Evolutionary conservation across 2,113 vertebrate genomes (phyloP).

Genomic region (Argyrosomus japonicus): DNA sequence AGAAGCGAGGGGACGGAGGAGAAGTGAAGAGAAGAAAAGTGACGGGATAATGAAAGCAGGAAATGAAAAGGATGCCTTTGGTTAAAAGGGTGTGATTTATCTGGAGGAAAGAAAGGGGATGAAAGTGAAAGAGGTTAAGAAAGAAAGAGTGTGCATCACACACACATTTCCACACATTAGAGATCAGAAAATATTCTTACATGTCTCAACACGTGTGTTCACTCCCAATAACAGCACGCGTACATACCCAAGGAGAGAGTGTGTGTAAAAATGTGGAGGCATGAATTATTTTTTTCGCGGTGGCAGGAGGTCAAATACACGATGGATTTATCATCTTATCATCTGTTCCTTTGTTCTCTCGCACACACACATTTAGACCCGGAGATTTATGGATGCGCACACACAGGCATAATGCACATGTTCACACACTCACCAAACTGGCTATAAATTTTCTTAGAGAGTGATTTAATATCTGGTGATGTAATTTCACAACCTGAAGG

Average conservation of each 20-base stretch:
- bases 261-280: not conserved
- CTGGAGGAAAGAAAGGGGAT: constrained; percentile 30
- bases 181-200: constrained; percentile 34
- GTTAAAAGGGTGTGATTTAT: constrained; percentile 52
- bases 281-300: not conserved
- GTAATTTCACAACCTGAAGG: constrained; percentile 16
- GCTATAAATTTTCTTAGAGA: constrained; percentile 6
- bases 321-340: constrained; percentile 39
- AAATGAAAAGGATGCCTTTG: constrained; percentile 42
- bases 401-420: not conserved
- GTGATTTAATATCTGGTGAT: constrained; percentile 33
- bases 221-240: constrained; percentile 17
- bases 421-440: constrained; percentile 5
- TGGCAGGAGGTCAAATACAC: constrained; percentile 33
- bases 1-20: constrained; percentile 14
- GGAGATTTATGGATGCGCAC: constrained; percentile 2
- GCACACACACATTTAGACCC: constrained; percentile 1
- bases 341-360: constrained; percentile 44
- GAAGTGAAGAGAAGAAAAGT: constrained; percentile 34
- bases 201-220: constrained; percentile 44
- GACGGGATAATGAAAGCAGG: constrained; percentile 33
- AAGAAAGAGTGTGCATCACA: not conserved
- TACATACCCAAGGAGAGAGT: not conserved
- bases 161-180: constrained; percentile 13
- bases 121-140: constrained; percentile 25